Evolutionary conservation across 2,888 invertebrate species (phyloP), one percentile per base, ranked within the genome.

Genomic region (Eucera pruinosa): DNA sequence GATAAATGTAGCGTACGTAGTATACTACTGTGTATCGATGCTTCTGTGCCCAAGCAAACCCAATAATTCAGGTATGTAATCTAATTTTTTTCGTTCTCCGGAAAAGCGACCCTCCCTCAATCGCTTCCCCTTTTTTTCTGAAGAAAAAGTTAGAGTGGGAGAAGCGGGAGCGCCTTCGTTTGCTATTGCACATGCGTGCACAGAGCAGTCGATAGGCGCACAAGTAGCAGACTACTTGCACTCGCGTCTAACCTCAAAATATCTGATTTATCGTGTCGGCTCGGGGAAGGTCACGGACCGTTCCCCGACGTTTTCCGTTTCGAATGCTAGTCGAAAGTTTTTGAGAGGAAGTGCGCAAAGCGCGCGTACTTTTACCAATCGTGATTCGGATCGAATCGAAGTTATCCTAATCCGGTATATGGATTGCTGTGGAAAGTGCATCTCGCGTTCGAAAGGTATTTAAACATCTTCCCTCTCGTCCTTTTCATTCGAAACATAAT

Each of bases 201-300:
- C 20, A 43, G 27, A 18, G n/a, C 50, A 85, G 85, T 85, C 85
- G 83, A 85, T 85, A 85, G 80, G 65, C 71, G 70, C 62, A 73
- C 47, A 70, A 65, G 62, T 41, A 76, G 78, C 75, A 52, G 67
- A 58, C 27, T 30, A 48, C 45, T 20, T 50, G 64, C 23, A 50
- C 18, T 39, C 55, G 18, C 15, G 64, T 39, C 74, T 89, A 89
- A 89, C 89, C 89, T 89, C 75, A 62, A 87, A 89, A 81, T 81
- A 75, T 68, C 74, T 78, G 77, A 82, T 82, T 85, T 71, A 77
- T 74, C 64, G 80, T 43, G 41, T 64, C 47, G 52, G 54, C 25
- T 48, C 66, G 62, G n/a, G 45, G 50, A 57, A 64, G 52, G 27
- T 43, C 25, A 39, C 5, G 54, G 45, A 58, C 61, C 61, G 30